phyloP scores from a whole-genome alignment of 2,888 invertebrate genomes.

The Eilema sororculum region DNA sequence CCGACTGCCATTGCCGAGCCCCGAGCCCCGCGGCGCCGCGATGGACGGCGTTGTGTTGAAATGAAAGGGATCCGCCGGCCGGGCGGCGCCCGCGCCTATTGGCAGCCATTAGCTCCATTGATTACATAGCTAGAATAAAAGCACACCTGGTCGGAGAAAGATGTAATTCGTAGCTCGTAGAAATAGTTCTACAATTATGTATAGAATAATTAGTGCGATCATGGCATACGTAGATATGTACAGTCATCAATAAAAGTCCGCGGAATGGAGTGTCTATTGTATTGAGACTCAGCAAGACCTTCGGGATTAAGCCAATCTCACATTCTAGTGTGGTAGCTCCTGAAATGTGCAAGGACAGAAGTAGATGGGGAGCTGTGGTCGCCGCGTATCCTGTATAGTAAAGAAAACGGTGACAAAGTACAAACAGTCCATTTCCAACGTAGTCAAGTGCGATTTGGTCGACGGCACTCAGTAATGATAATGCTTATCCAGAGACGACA shows the following conservation, averaged over 20 bases:
- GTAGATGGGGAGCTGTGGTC: too few relatives aligned
- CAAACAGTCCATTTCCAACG: background rate
- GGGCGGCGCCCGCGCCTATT: background rate
- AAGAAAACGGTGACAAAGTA: too few relatives aligned
- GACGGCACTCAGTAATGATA: constrained; percentile 1
- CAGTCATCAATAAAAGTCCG: background rate
- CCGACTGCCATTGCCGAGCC: background rate
- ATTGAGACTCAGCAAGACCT: background rate
- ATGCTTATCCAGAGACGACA: constrained; percentile 7
- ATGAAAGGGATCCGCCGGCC: constrained; percentile 36
- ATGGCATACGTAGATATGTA: background rate
- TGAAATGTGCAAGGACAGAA: too few relatives aligned
- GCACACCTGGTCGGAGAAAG: background rate
- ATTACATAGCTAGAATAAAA: constrained; percentile 1
- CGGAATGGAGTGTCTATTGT: background rate
- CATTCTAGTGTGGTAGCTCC: too few relatives aligned
- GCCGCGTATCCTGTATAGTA: too few relatives aligned
- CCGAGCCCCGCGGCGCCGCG: too few relatives aligned
- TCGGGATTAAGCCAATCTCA: too few relatives aligned
- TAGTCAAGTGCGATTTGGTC: background rate
- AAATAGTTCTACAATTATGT: background rate
- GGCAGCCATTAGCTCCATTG: constrained; percentile 18
- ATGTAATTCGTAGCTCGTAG: background rate
- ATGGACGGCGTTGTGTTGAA: background rate
- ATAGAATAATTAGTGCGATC: background rate